Conservation (phyloP, 2,797 vertebrate species). For the Eospalax fontanierii region DNA sequence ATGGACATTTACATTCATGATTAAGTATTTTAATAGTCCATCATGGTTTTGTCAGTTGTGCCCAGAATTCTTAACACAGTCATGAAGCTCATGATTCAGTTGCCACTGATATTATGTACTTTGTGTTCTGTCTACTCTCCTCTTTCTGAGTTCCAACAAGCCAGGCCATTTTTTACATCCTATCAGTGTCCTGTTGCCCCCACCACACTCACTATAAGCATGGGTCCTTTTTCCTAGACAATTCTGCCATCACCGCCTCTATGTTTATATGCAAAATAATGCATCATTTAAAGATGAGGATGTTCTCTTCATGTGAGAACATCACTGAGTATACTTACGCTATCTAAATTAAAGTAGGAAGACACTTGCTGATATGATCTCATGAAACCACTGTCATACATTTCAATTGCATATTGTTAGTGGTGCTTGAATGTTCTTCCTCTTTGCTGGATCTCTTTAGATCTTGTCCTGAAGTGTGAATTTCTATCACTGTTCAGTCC, state of each 20-base stretch:
- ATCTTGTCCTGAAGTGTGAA: background rate
- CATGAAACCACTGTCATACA: too few relatives aligned
- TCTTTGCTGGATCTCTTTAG: background rate
- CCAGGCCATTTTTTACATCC: background rate
- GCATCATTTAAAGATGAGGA: background rate
- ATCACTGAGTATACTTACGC: background rate
- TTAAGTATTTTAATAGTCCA: background rate
- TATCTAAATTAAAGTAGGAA: too few relatives aligned
- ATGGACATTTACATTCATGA: background rate
- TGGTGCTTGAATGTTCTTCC: background rate
- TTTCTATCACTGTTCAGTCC: background rate
- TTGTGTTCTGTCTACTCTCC: background rate
- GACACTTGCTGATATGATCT: background rate
- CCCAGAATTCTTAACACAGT: background rate
- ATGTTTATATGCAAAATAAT: background rate
- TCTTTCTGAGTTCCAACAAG: conserved; percentile 6
- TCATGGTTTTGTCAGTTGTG: background rate
- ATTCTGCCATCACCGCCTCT: background rate
- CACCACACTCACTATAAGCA: background rate
- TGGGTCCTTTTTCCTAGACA: background rate
- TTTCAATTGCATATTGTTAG: background rate
- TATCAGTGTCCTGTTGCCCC: background rate
- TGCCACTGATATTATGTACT: background rate
- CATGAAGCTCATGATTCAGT: background rate
- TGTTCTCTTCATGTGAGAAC: background rate